Conservation (phyloP, 2,888 invertebrate species). For the Phlogophora meticulosa region DNA sequence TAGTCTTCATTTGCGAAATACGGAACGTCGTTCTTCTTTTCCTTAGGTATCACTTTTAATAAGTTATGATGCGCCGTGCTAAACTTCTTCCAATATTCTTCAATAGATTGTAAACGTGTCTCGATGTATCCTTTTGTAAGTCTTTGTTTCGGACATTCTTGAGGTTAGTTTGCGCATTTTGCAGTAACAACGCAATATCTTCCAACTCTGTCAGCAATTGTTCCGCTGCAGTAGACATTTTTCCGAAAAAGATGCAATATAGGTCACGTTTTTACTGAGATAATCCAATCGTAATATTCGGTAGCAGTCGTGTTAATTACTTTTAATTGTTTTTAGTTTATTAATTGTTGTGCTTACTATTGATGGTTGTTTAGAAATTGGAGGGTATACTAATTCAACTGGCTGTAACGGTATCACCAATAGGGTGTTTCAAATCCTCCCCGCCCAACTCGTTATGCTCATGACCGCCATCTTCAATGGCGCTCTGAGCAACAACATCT, state of each 20-base stretch:
- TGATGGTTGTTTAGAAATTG: too few relatives aligned
- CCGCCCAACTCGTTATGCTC: too few relatives aligned
- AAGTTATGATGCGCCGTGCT: constrained; percentile 2
- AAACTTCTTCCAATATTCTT: constrained; percentile 24
- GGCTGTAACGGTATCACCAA: too few relatives aligned
- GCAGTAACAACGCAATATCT: constrained; percentile 4
- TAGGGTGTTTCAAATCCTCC: too few relatives aligned
- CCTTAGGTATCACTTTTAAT: not conserved
- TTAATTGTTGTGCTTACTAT: too few relatives aligned
- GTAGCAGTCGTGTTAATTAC: not conserved
- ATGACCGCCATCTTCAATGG: too few relatives aligned
- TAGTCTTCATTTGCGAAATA: constrained; percentile 29
- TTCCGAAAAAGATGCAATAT: constrained; percentile 2
- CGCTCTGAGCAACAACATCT: too few relatives aligned
- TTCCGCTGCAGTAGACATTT: not conserved
- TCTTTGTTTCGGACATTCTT: constrained; percentile 23
- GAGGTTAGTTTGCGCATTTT: constrained; percentile 19
- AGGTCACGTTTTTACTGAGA: constrained; percentile 4
- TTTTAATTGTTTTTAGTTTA: too few relatives aligned
- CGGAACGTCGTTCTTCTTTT: not conserved
- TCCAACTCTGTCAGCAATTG: constrained; percentile 14
- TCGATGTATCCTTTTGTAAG: constrained; percentile 23
- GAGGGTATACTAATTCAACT: too few relatives aligned
- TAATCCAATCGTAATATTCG: constrained; percentile 1
- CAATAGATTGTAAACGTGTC: constrained; percentile 12